phyloP scores from a whole-genome alignment of 2,113 vertebrate genomes.

The Tinamus guttatus region DNA sequence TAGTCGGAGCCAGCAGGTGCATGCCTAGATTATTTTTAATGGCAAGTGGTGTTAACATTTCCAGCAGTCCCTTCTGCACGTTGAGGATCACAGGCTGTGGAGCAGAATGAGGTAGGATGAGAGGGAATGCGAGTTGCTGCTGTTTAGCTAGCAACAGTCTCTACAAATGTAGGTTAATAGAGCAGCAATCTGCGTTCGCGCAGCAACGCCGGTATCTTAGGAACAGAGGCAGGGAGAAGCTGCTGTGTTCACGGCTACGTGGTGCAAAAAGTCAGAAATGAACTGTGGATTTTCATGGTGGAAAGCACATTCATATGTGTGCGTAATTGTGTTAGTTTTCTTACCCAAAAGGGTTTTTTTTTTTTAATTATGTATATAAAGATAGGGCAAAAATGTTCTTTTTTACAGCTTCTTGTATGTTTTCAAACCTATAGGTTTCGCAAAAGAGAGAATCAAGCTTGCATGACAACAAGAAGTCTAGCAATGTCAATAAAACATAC shows the following conservation, averaged over 20 bases:
- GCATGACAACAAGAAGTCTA: neutral
- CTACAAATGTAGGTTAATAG: slow-evolving; percentile 61
- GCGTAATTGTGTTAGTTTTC: neutral
- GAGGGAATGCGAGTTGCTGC: neutral
- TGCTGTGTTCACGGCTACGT: neutral
- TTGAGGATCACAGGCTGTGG: neutral
- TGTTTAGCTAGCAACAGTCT: neutral
- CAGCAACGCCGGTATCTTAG: neutral
- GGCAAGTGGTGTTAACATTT: neutral
- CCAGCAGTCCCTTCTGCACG: neutral
- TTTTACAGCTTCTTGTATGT: neutral
- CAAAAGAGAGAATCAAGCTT: neutral
- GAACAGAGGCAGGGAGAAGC: neutral
- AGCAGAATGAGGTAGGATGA: neutral
- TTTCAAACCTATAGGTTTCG: neutral
- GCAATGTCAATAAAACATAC: neutral
- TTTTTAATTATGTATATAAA: neutral
- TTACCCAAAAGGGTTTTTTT: neutral
- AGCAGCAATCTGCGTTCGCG: neutral
- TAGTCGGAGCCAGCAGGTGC: neutral
- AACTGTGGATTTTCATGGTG: neutral
- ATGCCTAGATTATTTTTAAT: neutral
- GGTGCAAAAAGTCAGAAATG: neutral
- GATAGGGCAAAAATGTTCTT: neutral
- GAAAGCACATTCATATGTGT: neutral